Evolutionary conservation across 2,113 vertebrate species (phyloP), one percentile per base, ranked within the genome.

Genomic region (Spilogale gracilis): DNA sequence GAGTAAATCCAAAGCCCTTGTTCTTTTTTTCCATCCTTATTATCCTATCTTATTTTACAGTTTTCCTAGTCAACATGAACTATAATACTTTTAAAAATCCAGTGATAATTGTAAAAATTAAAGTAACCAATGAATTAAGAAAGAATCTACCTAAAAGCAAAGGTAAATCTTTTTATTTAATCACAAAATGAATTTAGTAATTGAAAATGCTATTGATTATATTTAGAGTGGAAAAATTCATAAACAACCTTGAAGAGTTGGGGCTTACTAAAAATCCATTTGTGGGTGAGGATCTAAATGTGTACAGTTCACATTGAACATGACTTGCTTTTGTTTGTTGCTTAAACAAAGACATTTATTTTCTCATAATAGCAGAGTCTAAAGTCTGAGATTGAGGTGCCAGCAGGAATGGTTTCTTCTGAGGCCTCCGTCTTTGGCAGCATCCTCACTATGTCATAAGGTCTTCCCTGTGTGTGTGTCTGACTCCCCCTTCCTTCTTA

Each of bases 71-170:
- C 5, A 12, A 12, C 71, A 86, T 73, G 0, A 6, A 0, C 23
- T 96, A 56, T 0, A 63, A 88, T 80, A 83, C 60, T 93, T 82
- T 78, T 58, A 96, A 95, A 95, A 97, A 82, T 2, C 1, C 52
- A 69, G 32, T 9, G 45, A 56, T 38, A 61, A 81, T 71, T 65
- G 95, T 60, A 10, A 17, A 3, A 38, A 74, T 86, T 69, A 45
- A 60, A 91, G 54, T 43, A 95, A 94, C 79, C 61, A 79, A 80
- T 18, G 67, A 90, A 63, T 95, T 60, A 58, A 61, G 73, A 43
- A 93, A 38, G 4, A 79, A 0, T 56, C 56, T 56, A 94, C 81
- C 6, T 30, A 63, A 58, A 23, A 93, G 81, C 38, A 11, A 81
- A 83, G n/a, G 6, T 38, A 50, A 52, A 78, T 9, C 8, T 58